Evolutionary conservation across 2,888 invertebrate genomes (phyloP).

Genomic region (Chromoteleia sp.): DNA sequence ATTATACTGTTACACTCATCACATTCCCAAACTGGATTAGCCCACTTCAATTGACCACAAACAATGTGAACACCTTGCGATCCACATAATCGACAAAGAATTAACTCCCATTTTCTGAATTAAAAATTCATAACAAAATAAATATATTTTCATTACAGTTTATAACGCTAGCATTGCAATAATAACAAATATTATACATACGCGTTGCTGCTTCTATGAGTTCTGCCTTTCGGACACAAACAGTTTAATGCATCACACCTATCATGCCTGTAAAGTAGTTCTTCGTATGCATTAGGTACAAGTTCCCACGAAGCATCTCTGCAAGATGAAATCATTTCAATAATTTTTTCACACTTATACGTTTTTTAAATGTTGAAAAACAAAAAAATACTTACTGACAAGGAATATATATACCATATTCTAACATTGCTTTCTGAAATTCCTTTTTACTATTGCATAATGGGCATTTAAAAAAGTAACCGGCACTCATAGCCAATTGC

Average conservation of each 20-base stretch:
- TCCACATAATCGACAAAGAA: conserved; percentile 86
- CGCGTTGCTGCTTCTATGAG: conserved; percentile 83
- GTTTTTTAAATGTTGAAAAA: background rate
- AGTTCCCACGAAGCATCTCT: conserved; percentile 95
- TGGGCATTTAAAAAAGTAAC: conserved; percentile 94
- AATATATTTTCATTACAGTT: too few species aligned
- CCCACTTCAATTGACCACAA: conserved; percentile 84
- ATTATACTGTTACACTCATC: conserved; percentile 82
- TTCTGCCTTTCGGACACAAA: conserved; percentile 87
- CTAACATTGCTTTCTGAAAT: conserved; percentile 88
- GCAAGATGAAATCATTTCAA: conserved; percentile 23
- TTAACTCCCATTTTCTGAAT: conserved; percentile 86
- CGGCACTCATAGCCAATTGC: conserved; percentile 90
- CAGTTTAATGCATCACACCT: conserved; percentile 88
- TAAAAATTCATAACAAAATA: background rate
- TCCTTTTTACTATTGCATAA: conserved; percentile 90
- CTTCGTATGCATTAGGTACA: conserved; percentile 90
- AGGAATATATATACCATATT: conserved; percentile 91
- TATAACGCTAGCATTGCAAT: too few species aligned
- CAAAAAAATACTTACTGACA: conserved; percentile 87
- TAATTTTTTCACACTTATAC: background rate
- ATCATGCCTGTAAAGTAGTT: conserved; percentile 88
- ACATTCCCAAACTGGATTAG: conserved; percentile 85
- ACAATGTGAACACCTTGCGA: conserved; percentile 86
- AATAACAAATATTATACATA: too few species aligned